Conservation (phyloP, 2,113 vertebrate species). For the Poecile atricapillus region DNA sequence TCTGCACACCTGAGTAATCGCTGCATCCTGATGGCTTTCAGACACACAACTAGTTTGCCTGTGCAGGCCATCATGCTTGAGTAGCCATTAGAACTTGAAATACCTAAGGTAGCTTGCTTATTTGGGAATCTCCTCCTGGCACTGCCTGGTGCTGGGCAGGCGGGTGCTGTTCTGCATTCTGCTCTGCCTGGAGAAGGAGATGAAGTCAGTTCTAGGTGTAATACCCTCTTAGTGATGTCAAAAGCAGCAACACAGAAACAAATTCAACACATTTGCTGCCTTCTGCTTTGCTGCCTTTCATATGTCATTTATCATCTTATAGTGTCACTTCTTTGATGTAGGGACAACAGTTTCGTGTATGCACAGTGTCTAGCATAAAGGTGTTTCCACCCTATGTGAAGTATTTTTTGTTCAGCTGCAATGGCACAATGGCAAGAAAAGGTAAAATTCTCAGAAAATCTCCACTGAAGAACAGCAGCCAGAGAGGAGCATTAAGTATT, state of each 20-base stretch:
- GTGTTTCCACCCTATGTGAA: neutral
- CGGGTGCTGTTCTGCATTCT: neutral
- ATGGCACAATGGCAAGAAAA: neutral
- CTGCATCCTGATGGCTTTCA: neutral
- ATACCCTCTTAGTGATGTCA: neutral
- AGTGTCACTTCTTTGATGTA: neutral
- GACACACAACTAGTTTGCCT: neutral
- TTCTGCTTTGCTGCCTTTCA: slow-evolving; percentile 25
- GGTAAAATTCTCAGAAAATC: neutral
- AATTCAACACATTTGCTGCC: neutral
- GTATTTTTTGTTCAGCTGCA: neutral
- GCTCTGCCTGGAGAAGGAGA: neutral
- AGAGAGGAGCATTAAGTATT: neutral
- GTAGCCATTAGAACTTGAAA: neutral
- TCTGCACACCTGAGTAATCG: neutral
- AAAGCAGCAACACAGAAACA: neutral
- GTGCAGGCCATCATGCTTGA: slow-evolving; percentile 5
- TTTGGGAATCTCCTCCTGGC: neutral
- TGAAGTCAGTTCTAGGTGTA: neutral
- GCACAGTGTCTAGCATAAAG: neutral
- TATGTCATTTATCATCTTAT: slow-evolving; percentile 22
- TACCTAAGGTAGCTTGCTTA: neutral
- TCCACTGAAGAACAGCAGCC: neutral
- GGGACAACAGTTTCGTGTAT: neutral
- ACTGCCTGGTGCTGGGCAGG: neutral